Percentiles rank a stretch among this genome's conserved stretches.
Evolutionary conservation across 2,888 invertebrate species (phyloP).

Genomic region (Synanthedon tipuliformis): DNA sequence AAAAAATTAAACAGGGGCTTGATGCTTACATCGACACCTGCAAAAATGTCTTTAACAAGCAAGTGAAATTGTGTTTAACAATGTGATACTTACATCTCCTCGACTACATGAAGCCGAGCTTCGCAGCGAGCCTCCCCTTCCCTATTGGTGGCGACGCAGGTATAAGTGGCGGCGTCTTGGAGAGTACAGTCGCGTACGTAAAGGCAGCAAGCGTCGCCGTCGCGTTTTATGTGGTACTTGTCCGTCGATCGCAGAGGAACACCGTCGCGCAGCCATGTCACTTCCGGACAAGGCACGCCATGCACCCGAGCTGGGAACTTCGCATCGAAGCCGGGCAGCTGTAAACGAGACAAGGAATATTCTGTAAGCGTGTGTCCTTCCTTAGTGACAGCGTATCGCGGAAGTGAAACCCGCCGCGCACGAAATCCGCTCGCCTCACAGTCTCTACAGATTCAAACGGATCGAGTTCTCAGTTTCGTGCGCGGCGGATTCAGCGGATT

Average conservation of each 20-base stretch:
- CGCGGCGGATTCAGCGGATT: no score
- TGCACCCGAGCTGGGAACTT: conserved; percentile 85
- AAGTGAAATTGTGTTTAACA: no score
- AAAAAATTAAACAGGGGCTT: no score
- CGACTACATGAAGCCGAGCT: conserved; percentile 81
- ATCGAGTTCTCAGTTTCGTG: no score
- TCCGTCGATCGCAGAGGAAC: conserved; percentile 75
- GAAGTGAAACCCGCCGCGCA: no score
- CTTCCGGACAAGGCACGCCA: conserved; percentile 85
- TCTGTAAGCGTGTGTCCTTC: not conserved
- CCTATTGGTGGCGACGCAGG: conserved; percentile 81
- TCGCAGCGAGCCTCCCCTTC: conserved; percentile 84
- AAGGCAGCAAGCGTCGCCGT: conserved; percentile 83
- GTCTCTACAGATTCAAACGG: no score
- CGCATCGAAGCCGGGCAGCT: conserved; percentile 82
- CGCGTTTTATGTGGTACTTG: conserved; percentile 80
- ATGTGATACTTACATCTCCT: conserved; percentile 77
- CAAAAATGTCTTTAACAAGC: no score
- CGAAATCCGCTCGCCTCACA: no score
- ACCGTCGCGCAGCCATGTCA: conserved; percentile 89
- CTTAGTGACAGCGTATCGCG: no score
- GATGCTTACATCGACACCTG: no score
- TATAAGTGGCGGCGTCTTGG: conserved; percentile 80
- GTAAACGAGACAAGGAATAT: conserved; percentile 7
- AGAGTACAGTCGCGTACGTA: conserved; percentile 77